phyloP scores from a whole-genome alignment of 2,888 invertebrate genomes.

The Tiliacea citrago region DNA sequence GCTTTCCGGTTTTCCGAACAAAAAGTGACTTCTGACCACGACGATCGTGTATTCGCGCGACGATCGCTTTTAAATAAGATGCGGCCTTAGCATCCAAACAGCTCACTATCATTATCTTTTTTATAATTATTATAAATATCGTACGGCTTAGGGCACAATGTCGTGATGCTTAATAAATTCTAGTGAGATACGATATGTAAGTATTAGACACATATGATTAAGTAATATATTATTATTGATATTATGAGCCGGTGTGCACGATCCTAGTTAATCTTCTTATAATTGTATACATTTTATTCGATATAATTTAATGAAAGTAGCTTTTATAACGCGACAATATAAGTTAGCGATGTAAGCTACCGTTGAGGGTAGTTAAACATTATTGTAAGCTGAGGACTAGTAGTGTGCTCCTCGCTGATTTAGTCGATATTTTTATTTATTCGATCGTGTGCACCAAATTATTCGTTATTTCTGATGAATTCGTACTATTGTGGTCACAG shows the following conservation, averaged over 20 bases:
- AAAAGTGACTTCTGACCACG: too few species aligned
- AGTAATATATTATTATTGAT: conserved; percentile 68
- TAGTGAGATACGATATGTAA: conserved; percentile 75
- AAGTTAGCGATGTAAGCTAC: conserved; percentile 40
- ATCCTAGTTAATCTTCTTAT: conserved; percentile 54
- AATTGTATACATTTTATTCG: conserved; percentile 44
- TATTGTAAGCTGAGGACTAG: conserved; percentile 37
- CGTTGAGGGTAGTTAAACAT: conserved; percentile 31
- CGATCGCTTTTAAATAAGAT: too few species aligned
- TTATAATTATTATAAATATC: conserved; percentile 61
- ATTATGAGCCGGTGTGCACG: conserved; percentile 68
- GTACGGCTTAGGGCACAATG: conserved; percentile 73
- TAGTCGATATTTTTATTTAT: conserved; percentile 62
- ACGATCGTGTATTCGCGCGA: too few species aligned
- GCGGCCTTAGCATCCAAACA: conserved; percentile 23
- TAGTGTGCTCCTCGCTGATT: conserved; percentile 42
- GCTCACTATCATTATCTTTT: conserved; percentile 59
- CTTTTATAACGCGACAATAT: conserved; percentile 58
- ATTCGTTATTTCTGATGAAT: conserved; percentile 38
- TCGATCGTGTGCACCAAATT: conserved; percentile 55
- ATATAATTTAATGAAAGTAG: conserved; percentile 54
- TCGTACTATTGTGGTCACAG: conserved; percentile 26
- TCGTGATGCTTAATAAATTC: conserved; percentile 72
- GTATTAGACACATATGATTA: conserved; percentile 70
- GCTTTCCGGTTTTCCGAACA: too few species aligned